Evolutionary conservation across 2,113 vertebrate genomes (phyloP).

Genomic region (Chionomys nivalis): DNA sequence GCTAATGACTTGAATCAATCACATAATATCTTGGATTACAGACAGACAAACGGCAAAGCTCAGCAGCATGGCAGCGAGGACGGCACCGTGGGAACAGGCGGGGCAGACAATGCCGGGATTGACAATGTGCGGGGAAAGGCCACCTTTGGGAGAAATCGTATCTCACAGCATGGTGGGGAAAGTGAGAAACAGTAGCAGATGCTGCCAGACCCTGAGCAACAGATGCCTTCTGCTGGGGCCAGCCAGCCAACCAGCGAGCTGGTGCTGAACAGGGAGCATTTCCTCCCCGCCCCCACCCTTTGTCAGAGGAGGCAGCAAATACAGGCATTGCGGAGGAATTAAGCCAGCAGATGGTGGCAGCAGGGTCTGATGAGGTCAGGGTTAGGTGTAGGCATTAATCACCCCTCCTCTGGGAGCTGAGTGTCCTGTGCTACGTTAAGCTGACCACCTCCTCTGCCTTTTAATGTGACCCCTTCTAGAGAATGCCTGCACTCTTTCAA

Average conservation of each 20-base stretch:
- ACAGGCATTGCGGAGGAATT: conserved; percentile 89
- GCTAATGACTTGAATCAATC: conserved; percentile 79
- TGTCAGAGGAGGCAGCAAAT: conserved; percentile 83
- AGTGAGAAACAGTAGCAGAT: conserved; percentile 96
- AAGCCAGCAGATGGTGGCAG: conserved; percentile 90
- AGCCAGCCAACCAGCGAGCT: conserved; percentile 88
- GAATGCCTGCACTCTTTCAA: conserved; percentile 59
- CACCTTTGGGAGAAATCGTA: conserved; percentile 94
- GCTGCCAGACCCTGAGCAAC: conserved; percentile 92
- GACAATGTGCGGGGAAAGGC: conserved; percentile 92
- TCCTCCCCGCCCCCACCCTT: conserved; percentile 81
- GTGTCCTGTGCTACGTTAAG: conserved; percentile 79
- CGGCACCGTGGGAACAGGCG: conserved; percentile 90
- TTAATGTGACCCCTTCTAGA: neutral
- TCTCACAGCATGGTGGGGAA: conserved; percentile 92
- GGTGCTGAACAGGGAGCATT: conserved; percentile 79
- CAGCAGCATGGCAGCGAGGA: conserved; percentile 83
- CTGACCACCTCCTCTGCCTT: conserved; percentile 69
- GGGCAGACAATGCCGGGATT: conserved; percentile 91
- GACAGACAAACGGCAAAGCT: conserved; percentile 82
- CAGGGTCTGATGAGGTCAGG: conserved; percentile 87
- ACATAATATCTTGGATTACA: conserved; percentile 82
- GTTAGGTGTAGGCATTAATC: conserved; percentile 87
- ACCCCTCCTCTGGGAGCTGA: conserved; percentile 82
- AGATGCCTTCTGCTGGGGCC: conserved; percentile 95